phyloP scores from a whole-genome alignment of 2,888 invertebrate genomes.

The Ashinkailepas kermadecensis region DNA sequence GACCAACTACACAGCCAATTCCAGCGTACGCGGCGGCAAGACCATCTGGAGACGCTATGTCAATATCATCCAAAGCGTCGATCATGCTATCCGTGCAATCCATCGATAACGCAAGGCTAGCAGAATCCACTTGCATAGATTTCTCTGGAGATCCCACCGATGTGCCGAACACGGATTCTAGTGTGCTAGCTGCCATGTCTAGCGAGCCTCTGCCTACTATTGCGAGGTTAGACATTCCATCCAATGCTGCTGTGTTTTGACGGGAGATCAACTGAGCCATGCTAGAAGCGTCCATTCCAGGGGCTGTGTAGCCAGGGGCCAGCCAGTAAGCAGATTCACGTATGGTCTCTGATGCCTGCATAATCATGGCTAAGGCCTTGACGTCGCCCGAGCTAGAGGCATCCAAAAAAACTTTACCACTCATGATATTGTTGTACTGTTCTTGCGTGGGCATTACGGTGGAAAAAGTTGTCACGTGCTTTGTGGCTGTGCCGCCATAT shows the following conservation, averaged over 20 bases:
- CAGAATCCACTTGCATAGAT: not conserved
- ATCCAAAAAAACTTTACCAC: not conserved
- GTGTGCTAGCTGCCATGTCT: not conserved
- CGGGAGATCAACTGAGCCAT: not conserved
- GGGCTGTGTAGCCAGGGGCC: not conserved
- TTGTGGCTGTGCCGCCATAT: not conserved
- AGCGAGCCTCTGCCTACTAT: not conserved
- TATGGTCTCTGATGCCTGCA: not conserved
- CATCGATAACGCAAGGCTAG: not conserved
- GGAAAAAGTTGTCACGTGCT: not conserved
- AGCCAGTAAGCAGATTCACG: not conserved
- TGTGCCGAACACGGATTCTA: not conserved
- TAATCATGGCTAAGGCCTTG: not conserved
- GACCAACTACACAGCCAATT: slow-evolving; percentile 11
- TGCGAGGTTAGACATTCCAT: not conserved
- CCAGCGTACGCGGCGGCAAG: not conserved
- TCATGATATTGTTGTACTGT: not conserved
- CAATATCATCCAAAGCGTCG: not conserved
- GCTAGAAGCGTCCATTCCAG: not conserved
- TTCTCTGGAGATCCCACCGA: not conserved
- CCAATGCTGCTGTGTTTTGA: not conserved
- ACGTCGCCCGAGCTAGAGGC: not conserved
- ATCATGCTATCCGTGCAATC: not conserved
- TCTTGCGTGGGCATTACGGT: not conserved
- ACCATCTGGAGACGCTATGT: slow-evolving; percentile 15